Base-by-base conservation (phyloP, 1,140 invertebrate species). In the Harpegnathos saltator region DNA sequence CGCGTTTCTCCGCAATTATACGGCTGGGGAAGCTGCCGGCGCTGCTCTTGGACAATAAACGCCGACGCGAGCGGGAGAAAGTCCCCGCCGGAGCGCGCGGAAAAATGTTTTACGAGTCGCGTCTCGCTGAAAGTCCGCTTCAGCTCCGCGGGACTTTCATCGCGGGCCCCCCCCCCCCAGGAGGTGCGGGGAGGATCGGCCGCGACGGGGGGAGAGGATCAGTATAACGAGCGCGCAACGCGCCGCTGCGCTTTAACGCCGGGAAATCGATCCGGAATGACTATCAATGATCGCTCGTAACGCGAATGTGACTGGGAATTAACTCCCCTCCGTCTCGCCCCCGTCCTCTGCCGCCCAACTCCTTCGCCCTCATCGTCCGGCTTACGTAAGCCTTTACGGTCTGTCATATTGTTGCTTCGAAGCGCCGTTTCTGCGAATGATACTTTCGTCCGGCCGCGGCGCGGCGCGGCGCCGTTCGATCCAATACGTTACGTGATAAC, bases 11-110 rank as follows among this genome's bases (percentile, higher is more conserved):
- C n/a, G 22, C 44, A 63, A 63, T 83, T 83, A 83, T 33, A 65
- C n/a, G n/a, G n/a, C 19, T 62, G 24, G 0, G 33, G 52, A 44
- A 14, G 1, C 62, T 50, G 26, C 33, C 56, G 15, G 12, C 11
- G 52, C 5, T 12, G 26, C 22, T 78, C 62, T 63, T 75, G 19
- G 54, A 84, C 58, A 78, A 84, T 80, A 80, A 71, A 62, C 17
- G 29, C 56, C 50, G 15, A 48, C 50, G 24, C 26, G 4, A 33
- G 19, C 19, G 24, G 14, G 65, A 80, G 65, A 83, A 83, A 83
- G 74, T 80, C 29, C 11, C 38, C 11, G 5, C 44, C n/a, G 24
- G 24, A 58, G 66, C 7, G 58, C 11, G 22, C 17, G 2, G 24
- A 82, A 73, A 61, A 44, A 48, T 65, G 19, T 75, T 65, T 75